These are phyloP conservation scores for Phocoena phocoena DNA, from an alignment of 2,113 vertebrate genomes.

Conservation along the genomic window DNA sequence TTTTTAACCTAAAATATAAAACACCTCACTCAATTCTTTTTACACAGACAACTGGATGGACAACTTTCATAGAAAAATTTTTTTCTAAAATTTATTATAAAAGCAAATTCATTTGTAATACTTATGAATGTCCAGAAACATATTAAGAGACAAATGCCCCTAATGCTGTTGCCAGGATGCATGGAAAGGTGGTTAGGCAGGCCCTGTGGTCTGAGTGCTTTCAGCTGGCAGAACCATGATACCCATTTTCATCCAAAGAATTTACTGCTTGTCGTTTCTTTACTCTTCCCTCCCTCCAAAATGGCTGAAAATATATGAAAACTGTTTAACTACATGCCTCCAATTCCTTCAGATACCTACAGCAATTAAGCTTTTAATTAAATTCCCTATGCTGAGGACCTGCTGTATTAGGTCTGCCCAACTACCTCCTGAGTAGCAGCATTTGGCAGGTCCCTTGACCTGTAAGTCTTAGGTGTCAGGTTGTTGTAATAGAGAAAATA, in stretches of 20 bases:
- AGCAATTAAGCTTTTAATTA: not conserved
- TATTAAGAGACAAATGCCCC: slow-evolving; percentile 1
- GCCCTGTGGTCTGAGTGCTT: not conserved
- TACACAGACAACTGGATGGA: slow-evolving; percentile 29
- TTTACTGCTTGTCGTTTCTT: not conserved
- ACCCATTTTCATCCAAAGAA: not conserved
- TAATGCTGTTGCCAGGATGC: not conserved
- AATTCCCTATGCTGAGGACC: not conserved
- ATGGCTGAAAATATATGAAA: not conserved
- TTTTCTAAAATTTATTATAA: not conserved
- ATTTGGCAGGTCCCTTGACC: not conserved
- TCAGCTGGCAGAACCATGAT: not conserved
- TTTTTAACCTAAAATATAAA: slow-evolving; percentile 85
- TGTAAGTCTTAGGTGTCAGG: not conserved
- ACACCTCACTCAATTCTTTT: slow-evolving; percentile 77
- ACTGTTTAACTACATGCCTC: not conserved
- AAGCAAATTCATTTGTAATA: not conserved
- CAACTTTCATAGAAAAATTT: not conserved
- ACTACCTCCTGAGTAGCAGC: not conserved
- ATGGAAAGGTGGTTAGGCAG: not conserved
- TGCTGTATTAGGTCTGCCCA: not conserved
- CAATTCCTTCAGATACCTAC: not conserved
- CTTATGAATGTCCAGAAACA: slow-evolving; percentile 2
- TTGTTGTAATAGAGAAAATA: not conserved
- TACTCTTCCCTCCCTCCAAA: not conserved